Evolutionary conservation across 30 jellyfish, hydroid and myxozoan genomes (phyloP), one percentile per base, ranked within the genome.

Genomic region (Aurelia sp.): DNA sequence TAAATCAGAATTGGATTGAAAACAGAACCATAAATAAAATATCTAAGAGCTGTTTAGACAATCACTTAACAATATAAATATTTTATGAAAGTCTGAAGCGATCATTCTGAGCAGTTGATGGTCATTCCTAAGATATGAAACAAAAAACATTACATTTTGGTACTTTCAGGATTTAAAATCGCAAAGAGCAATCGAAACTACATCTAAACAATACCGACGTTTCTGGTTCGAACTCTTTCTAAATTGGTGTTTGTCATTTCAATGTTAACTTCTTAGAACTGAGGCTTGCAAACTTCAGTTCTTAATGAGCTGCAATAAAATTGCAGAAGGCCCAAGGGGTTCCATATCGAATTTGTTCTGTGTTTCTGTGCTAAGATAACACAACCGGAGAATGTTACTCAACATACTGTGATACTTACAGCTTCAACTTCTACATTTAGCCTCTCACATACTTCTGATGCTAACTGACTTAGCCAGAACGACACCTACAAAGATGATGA

Each of bases 391-490:
- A 19, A 71, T 19, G 67, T 1, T 16, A 75, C 15, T 27, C 18
- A 37, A 37, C 55, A 44, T 41, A 8, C 6, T 8, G 27, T 52
- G 33, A 37, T 20, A 71, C 92, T 62, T 64, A 95, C 99, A 55
- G 62, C 74, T 31, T 78, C 91, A 11, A 78, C 66, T 75, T 95
- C 99, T 62, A 90, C 86, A 11, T 86, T 87, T 47, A 95, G 89
- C 61, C 99, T 67, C 66, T 95, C 99, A 52, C 86, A 69, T 9
- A 95, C 95, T 59, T 95, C 99, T 61, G 96, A 97, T 15, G 90
- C 91, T n/a, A 95, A 65, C 44, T 82, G 93, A n/a, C 61, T 31
- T 31, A 95, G 66, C 99, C 99, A 95, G 44, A 78, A 85, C 4
- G 92, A 51, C 15, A 95, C 98, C 99, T 95, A 76, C 58, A 19